These are phyloP conservation scores for Orthosia gracilis DNA, from an alignment of 2,888 invertebrate genomes.

Conservation along the genomic window DNA sequence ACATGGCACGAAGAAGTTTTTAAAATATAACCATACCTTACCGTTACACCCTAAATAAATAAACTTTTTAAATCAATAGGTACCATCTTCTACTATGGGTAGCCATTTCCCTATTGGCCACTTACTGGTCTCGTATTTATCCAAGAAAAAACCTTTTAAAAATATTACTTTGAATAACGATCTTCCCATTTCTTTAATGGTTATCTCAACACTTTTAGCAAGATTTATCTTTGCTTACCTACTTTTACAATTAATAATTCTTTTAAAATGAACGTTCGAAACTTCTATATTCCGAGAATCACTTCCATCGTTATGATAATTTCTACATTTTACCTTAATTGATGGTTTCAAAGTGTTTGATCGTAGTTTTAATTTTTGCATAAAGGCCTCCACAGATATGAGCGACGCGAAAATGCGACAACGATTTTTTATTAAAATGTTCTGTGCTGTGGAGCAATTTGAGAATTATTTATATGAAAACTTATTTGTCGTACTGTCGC, in stretches of 20 bases:
- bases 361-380: neutral
- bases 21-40: no score
- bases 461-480: no score
- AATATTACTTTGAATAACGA: neutral
- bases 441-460: no score
- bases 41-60: no score
- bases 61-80: neutral
- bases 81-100: neutral
- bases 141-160: slow-evolving; percentile 3
- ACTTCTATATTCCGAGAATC: neutral
- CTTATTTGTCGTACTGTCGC: no score
- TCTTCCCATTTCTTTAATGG: neutral
- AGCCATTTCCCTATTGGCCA: neutral
- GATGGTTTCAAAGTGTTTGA: neutral
- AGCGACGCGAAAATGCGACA: neutral
- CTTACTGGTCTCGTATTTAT: neutral
- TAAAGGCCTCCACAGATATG: neutral
- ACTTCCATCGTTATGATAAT: neutral
- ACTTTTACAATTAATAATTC: neutral
- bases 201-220: slow-evolving; percentile 7
- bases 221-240: neutral
- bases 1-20: no score
- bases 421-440: no score
- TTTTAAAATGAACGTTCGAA: neutral
- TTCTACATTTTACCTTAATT: neutral